A percentile compares a stretch with the other conserved stretches of the same genome.
These are phyloP conservation scores for Fulica atra DNA, from an alignment of 2,113 vertebrate species.

Conservation along the genomic window DNA sequence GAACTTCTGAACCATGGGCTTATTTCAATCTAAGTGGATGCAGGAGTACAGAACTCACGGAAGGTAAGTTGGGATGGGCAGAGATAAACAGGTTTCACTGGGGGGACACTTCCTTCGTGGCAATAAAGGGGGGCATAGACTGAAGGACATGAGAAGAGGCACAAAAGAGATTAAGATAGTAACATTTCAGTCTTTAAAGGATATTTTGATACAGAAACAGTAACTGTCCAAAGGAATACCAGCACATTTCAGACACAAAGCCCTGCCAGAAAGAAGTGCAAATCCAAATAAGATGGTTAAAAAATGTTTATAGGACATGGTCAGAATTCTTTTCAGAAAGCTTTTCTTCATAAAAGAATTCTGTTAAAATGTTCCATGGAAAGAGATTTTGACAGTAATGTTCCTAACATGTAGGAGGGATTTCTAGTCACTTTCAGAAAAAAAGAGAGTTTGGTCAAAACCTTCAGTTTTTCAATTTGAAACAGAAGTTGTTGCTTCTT, in stretches of 20 bases:
- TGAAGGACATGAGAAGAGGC: background rate
- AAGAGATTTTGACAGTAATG: background rate
- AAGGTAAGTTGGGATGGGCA: background rate
- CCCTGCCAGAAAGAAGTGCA: background rate
- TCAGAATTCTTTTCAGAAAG: background rate
- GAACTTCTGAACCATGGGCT: background rate
- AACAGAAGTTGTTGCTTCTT: background rate
- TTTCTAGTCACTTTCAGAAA: background rate
- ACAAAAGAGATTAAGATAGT: background rate
- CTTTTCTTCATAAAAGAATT: background rate
- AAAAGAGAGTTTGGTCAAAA: background rate
- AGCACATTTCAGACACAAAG: background rate
- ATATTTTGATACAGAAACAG: background rate
- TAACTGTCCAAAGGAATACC: background rate
- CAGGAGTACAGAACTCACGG: background rate
- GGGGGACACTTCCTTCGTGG: background rate
- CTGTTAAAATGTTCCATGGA: background rate
- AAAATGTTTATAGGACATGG: background rate
- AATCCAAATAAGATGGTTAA: background rate
- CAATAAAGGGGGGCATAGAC: background rate
- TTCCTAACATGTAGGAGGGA: background rate
- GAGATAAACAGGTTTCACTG: background rate
- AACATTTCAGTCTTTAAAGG: background rate
- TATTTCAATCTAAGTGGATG: background rate
- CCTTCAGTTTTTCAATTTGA: background rate